Conservation (phyloP, 1,140 invertebrate species). For the Portunus trituberculatus region DNA sequence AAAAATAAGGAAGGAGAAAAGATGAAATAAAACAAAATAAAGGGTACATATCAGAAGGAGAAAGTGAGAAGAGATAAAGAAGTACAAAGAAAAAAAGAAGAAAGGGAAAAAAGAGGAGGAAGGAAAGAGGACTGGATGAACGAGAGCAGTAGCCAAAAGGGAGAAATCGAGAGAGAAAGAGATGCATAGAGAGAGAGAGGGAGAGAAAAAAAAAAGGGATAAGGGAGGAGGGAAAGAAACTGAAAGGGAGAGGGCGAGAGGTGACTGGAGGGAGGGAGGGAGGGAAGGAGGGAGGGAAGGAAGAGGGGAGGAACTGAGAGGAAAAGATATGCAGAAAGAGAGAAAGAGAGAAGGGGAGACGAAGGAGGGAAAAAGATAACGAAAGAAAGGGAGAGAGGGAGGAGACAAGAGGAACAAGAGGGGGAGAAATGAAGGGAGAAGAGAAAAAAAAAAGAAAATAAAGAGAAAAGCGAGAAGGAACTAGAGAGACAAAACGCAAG, state of each 20-base stretch:
- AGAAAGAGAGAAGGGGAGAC: neutral
- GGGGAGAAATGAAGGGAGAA: neutral
- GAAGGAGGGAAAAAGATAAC: neutral
- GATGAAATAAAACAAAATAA: neutral
- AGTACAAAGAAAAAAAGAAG: neutral
- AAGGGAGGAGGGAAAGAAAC: neutral
- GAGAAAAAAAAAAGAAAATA: neutral
- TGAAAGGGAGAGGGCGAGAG: neutral
- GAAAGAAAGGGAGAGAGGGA: neutral
- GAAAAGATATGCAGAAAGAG: neutral
- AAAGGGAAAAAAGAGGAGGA: neutral
- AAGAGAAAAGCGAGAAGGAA: neutral
- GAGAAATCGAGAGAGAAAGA: slow-evolving; percentile 7
- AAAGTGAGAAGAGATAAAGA: neutral
- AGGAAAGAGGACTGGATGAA: neutral
- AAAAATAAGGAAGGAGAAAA: neutral
- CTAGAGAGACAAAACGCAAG: neutral
- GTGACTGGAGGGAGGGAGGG: neutral
- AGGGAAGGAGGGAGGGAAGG: neutral
- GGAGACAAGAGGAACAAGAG: neutral
- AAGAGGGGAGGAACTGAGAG: neutral
- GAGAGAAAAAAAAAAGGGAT: neutral
- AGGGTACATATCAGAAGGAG: neutral
- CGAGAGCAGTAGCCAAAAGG: neutral
- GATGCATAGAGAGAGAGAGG: neutral